Base-by-base conservation (phyloP, 2,888 invertebrate species). In the Synergus laeviventris region DNA sequence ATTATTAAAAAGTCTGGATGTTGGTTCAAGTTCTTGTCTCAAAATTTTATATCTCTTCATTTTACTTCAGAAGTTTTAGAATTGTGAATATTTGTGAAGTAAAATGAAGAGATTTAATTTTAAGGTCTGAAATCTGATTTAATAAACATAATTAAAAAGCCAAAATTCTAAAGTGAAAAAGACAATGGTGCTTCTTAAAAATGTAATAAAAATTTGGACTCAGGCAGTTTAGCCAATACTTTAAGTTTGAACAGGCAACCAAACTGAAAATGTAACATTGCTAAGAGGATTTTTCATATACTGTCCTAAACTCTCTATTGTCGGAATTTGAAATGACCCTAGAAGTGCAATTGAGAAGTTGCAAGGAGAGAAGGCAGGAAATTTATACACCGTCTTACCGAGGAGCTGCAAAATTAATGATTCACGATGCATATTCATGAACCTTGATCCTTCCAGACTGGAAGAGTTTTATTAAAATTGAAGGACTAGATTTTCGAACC, bases 401-500 rank as follows among this genome's bases (percentile, higher is more conserved):
- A 70, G 49, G 45, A 70, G 49, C 70, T 70, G 70, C 70, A 70
- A 70, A 49, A 70, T 70, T 70, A 70, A 70, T 70, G 70, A 70
- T 45, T 70, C 70, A 31, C 31, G 45, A 49, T 70, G 70, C 45
- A 70, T 70, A 70, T 70, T 70, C 70, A 70, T 70, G 31, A 49
- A 49, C 24, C 12, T 70, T 16, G 49, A 70, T 70, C 70, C 49
- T 70, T 70, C 70, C 49, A 70, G 70, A 70, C 49, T 49, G 70
- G 70, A 70, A 70, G 70, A 70, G 70, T 70, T 70, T 70, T 70
- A 70, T 70, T 70, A 70, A 70, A 70, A 70, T 70, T 49, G 70
- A 49, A 70, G 70, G 70, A 49, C 70, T 70, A 70, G 70, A 70
- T 31, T 70, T 70, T 70, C 45, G 31, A 70, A 70, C 70, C 70